Conservation (phyloP, 2,888 invertebrate genomes). For the Yponomeuta evonymella region DNA sequence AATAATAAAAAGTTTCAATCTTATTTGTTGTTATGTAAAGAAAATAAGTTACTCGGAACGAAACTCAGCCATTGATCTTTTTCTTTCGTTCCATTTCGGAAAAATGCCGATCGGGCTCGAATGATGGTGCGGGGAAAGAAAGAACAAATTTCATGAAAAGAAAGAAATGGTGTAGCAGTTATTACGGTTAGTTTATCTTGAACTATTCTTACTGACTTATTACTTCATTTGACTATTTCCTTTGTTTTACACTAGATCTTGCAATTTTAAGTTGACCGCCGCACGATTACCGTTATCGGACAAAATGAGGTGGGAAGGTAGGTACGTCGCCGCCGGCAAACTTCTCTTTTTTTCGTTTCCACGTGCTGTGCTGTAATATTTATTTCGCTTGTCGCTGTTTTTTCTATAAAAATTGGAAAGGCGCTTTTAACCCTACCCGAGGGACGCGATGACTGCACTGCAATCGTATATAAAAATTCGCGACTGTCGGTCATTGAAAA, state of each 20-base stretch:
- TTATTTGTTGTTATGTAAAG: background rate
- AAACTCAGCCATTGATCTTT: constrained; percentile 38
- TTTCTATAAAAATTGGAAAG: background rate
- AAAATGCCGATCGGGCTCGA: constrained; percentile 39
- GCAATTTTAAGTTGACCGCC: constrained; percentile 25
- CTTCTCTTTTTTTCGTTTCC: constrained; percentile 73
- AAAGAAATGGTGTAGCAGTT: constrained; percentile 62
- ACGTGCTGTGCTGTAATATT: constrained; percentile 57
- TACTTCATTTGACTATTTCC: constrained; percentile 10
- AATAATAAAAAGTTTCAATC: no score
- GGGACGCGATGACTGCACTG: background rate
- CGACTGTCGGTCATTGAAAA: constrained; percentile 11
- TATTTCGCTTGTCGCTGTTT: constrained; percentile 24
- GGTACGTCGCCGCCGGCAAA: constrained; percentile 44
- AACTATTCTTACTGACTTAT: no score
- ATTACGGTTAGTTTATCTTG: constrained; percentile 55
- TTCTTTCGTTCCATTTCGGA: constrained; percentile 26
- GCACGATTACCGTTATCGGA: constrained; percentile 41
- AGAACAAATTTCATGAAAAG: constrained; percentile 31
- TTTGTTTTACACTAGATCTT: constrained; percentile 18
- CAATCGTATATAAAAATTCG: constrained; percentile 5
- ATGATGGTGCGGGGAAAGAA: constrained; percentile 32
- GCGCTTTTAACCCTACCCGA: background rate
- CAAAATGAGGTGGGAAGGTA: constrained; percentile 35
- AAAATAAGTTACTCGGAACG: constrained; percentile 27